These are phyloP conservation scores for Arctocebus calabarensis DNA, from an alignment of 2,797 vertebrate genomes.

Conservation along the genomic window DNA sequence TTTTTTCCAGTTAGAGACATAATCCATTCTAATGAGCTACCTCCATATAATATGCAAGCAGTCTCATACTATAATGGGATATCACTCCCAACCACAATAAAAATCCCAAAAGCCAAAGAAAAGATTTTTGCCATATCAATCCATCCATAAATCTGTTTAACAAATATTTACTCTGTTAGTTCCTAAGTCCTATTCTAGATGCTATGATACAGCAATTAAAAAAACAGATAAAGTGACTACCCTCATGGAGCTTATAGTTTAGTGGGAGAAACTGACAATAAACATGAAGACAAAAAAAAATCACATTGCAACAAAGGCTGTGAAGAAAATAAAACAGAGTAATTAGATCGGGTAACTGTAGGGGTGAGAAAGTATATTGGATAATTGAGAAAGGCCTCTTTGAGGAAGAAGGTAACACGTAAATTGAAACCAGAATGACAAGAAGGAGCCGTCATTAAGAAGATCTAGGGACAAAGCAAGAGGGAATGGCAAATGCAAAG, in stretches of 20 bases:
- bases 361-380: neutral
- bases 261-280: neutral
- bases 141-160: neutral
- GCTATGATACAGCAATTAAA: neutral
- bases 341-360: neutral
- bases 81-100: neutral
- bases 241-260: neutral
- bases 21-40: neutral
- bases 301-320: neutral
- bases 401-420: neutral
- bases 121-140: neutral
- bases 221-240: neutral
- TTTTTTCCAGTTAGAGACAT: neutral
- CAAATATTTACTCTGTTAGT: neutral
- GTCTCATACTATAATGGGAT: neutral
- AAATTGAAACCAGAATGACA: constrained; percentile 34
- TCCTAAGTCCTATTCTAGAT: neutral
- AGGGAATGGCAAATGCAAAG: neutral
- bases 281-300: constrained; percentile 21
- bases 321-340: constrained; percentile 18
- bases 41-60: neutral
- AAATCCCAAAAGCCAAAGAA: neutral
- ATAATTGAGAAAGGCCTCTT: neutral
- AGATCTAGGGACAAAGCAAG: neutral
- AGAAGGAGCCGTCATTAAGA: neutral